Base-by-base conservation (phyloP, 2,113 vertebrate species). In the Anarhynchus alexandrinus region DNA sequence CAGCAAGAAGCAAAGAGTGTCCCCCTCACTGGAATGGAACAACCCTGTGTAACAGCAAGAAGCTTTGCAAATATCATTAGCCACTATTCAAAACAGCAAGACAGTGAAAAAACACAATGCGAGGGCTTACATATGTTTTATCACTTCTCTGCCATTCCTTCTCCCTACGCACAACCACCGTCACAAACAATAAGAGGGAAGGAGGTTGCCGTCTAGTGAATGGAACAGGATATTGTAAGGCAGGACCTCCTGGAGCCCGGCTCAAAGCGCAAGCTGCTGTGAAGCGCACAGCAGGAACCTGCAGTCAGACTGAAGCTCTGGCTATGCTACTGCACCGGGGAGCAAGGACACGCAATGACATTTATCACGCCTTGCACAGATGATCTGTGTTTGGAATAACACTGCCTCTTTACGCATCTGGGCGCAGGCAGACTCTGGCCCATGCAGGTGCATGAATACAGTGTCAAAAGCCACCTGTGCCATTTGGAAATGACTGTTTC, bases 61-160 rank as follows among this genome's bases (percentile, higher is more conserved):
- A 86, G 77, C 27, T 95, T 89, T 79, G 42, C 79, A 92, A 94
- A 70, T 69, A 90, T 67, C 59, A 74, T 93, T 94, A 86, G 58
- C 88, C 88, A 58, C 64, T 59, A 55, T 57, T 73, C 40, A 77
- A 92, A 93, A 67, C 42, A 94, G 32, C 64, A 81, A 90, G 67
- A 72, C 23, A 38, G 43, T 52, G 36, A 61, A 82, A 92, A 92
- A 89, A 83, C 55, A 76, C 64, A 87, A 67, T 27, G 51, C 10
- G 2, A 71, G 26, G 36, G 36, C 34, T 90, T 78, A 49, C 43
- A 77, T 27, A 14, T 65, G 40, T 42, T 77, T 93, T 87, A 67
- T 62, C 82, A 36, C 38, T 85, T 57, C 74, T 82, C 88, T 86
- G 40, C 51, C 49, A 64, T 84, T 67, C 58, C 38, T 30, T 67